phyloP scores from a whole-genome alignment of 2,113 vertebrate genomes.

The Mastomys natalensis region DNA sequence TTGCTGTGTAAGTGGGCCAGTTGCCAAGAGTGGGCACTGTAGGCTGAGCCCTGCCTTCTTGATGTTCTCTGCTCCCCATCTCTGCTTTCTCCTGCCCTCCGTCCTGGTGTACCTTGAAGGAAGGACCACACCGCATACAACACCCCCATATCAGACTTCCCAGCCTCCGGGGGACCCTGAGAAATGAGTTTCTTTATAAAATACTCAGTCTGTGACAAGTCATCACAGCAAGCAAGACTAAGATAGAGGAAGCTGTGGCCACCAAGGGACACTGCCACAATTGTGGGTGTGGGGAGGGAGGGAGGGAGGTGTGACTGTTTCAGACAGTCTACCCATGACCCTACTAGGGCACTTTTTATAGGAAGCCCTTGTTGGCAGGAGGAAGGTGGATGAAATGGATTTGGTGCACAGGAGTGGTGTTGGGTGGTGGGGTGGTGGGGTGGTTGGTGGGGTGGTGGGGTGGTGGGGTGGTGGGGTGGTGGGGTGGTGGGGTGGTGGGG shows the following conservation, averaged over 20 bases:
- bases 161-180: background rate
- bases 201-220: too few species aligned
- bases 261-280: accelerated
- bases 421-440: too few species aligned
- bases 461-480: too few species aligned
- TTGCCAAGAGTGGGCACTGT: background rate
- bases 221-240: background rate
- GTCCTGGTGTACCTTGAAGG: background rate
- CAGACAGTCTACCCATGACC: accelerated
- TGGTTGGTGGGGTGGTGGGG: too few species aligned
- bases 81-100: background rate
- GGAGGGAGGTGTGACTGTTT: accelerated
- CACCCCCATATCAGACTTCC: background rate
- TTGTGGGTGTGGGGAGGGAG: accelerated
- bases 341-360: accelerated
- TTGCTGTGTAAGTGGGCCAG: background rate
- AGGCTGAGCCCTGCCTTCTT: too few species aligned
- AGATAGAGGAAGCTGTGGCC: too few species aligned
- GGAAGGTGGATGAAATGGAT: background rate
- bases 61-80: too few species aligned
- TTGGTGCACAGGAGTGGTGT: accelerated
- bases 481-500: too few species aligned
- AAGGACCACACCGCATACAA: background rate
- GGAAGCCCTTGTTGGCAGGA: background rate
- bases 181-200: background rate